Base-by-base conservation (phyloP, 2,113 vertebrate genomes). In the Lamprotornis superbus region DNA sequence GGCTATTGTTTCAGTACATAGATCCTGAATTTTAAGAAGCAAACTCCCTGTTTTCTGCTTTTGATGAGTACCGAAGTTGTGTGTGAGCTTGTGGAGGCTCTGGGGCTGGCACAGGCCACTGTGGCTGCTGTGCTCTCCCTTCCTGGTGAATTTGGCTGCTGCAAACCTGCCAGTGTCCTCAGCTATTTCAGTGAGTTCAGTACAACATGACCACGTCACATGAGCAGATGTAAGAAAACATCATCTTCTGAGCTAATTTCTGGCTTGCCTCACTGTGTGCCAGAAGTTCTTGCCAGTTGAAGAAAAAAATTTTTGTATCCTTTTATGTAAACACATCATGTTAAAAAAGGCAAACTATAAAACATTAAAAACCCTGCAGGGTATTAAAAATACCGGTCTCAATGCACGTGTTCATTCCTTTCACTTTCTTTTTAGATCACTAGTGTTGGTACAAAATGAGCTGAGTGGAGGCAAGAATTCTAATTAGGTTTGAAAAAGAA, bases 401-500 rank as follows among this genome's bases (percentile, higher is more conserved):
- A 22, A 13, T 83, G 73, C 92, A 87, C 64, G 87, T 81, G 94
- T 89, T 95, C 88, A 44, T 23, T 91, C 68, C 96, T 93, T 97
- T 96, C 69, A 78, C 88, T 95, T 95, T 97, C 85, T 95, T 93
- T 95, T 96, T 85, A 87, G 84, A 76, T 96, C 89, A 93, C 70
- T 35, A 80, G 11, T 93, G 85, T 91, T 91, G 89, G 91, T 89
- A 96, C 83, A 89, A 97, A 97, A 94, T 67, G 95, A 95, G 91
- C 83, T 71, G 82, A 63, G 85, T 71, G 80, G 95, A 96, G 95
- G 90, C 94, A 83, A 97, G 86, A 96, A 97, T 98, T 97, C 85
- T 97, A 96, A 96, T 97, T 94, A 96, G 90, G 56, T 94, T 97
- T 94, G 81, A 93, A 93, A 90, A 97, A 87, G 93, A 82, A 92